Evolutionary conservation across 2,888 invertebrate genomes (phyloP).

Genomic region (Chironomus tentans): DNA sequence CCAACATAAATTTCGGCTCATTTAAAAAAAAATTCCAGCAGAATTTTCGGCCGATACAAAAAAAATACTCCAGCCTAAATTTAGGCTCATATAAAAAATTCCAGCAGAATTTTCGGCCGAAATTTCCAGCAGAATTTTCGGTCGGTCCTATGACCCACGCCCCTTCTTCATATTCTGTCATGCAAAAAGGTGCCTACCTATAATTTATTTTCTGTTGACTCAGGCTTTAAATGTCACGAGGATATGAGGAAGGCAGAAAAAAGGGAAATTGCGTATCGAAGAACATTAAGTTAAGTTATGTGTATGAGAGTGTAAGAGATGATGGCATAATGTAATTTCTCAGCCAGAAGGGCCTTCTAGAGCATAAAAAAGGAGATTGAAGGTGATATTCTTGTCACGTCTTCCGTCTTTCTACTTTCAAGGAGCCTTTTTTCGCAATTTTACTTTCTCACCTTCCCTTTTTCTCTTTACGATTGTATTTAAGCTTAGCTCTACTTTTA

Average conservation of each 20-base stretch:
- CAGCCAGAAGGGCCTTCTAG: background rate
- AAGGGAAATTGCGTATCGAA: too few relatives aligned
- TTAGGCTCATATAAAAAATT: too few relatives aligned
- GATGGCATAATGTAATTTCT: background rate
- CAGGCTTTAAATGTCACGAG: background rate
- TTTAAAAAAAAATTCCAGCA: too few relatives aligned
- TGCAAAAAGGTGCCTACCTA: background rate
- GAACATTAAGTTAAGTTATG: background rate
- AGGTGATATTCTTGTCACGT: background rate
- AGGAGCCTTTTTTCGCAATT: background rate
- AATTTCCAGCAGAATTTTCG: too few relatives aligned
- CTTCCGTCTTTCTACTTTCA: background rate
- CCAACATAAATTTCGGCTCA: too few relatives aligned
- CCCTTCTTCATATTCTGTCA: background rate
- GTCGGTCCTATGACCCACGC: too few relatives aligned
- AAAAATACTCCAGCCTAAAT: too few relatives aligned
- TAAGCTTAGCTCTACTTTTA: background rate
- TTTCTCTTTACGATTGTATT: background rate
- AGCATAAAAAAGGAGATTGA: background rate
- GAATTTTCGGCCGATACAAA: too few relatives aligned
- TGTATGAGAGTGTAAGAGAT: background rate
- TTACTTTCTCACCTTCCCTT: background rate
- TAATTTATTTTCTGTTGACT: slow-evolving; percentile 6
- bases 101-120: too few relatives aligned
- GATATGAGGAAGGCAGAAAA: background rate